These are phyloP conservation scores for Agrotis clavis DNA, from an alignment of 2,888 invertebrate species.

Conservation along the genomic window DNA sequence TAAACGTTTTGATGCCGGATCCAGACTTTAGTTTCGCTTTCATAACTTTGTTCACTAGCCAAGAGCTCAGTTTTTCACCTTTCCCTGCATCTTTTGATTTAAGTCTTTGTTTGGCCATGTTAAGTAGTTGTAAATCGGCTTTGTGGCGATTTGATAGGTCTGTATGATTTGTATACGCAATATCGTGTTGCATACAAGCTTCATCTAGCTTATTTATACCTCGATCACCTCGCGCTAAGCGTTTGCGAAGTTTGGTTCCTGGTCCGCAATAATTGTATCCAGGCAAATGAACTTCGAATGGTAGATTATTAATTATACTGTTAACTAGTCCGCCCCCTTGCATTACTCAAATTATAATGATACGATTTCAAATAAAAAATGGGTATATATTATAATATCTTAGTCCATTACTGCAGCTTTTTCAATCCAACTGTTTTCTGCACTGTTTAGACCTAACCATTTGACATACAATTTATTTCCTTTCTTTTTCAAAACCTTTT, in stretches of 20 bases:
- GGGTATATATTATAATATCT: neutral
- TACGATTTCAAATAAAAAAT: neutral
- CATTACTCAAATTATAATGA: constrained; percentile 5
- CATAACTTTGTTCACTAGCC: neutral
- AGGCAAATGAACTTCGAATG: too few relatives aligned
- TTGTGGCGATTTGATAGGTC: neutral
- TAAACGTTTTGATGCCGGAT: neutral
- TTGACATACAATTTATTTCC: constrained; percentile 35
- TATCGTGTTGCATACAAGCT: constrained; percentile 1
- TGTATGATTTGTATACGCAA: neutral
- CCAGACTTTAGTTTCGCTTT: neutral
- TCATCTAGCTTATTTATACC: constrained; percentile 2
- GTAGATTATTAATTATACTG: neutral
- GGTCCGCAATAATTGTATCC: neutral
- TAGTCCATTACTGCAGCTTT: constrained; percentile 11
- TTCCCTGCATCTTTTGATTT: neutral
- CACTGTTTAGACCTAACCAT: constrained; percentile 38
- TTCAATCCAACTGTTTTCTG: constrained; percentile 49
- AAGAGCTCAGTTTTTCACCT: constrained; percentile 5
- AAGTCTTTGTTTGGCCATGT: neutral
- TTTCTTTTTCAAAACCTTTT: constrained; percentile 33
- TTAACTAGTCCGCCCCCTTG: constrained; percentile 5
- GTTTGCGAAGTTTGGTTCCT: neutral
- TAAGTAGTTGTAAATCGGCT: neutral
- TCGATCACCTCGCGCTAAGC: neutral